Conservation (phyloP, 2,888 invertebrate species). For the Allygus modestus region DNA sequence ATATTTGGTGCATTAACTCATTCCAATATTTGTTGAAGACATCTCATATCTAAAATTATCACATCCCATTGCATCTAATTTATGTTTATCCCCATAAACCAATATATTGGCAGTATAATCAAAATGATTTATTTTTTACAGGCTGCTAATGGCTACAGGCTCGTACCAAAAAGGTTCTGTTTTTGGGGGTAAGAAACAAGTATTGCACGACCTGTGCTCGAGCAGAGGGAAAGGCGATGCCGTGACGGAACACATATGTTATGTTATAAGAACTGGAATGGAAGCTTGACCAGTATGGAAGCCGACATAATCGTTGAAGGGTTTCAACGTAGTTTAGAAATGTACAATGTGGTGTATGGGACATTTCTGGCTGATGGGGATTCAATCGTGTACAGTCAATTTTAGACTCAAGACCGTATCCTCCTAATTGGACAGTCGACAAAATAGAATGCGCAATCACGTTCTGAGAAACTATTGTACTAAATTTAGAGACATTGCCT, state of each 20-base stretch:
- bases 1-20: no score
- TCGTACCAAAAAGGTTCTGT: slow-evolving; percentile 69
- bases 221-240: slow-evolving; percentile 67
- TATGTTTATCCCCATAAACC: no score
- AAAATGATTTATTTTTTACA: slow-evolving; percentile 32
- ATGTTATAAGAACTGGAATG: slow-evolving; percentile 72
- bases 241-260: slow-evolving; percentile 68
- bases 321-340: slow-evolving; percentile 70
- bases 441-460: no score
- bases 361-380: slow-evolving; percentile 73
- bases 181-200: slow-evolving; percentile 71
- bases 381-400: slow-evolving; percentile 71
- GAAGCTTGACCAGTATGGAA: slow-evolving; percentile 72
- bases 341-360: slow-evolving; percentile 71
- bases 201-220: slow-evolving; percentile 71
- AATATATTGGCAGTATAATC: no score
- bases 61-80: no score
- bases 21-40: no score
- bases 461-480: no score
- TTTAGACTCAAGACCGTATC: slow-evolving; percentile 68
- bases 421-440: no score
- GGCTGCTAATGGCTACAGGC: slow-evolving; percentile 65
- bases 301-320: slow-evolving; percentile 72
- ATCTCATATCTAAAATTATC: no score
- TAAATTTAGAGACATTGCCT: no score